A percentile compares a stretch with the other conserved stretches of the same genome.
phyloP scores from a whole-genome alignment of 2,113 vertebrate species.

The Campylomormyrus numenius region DNA sequence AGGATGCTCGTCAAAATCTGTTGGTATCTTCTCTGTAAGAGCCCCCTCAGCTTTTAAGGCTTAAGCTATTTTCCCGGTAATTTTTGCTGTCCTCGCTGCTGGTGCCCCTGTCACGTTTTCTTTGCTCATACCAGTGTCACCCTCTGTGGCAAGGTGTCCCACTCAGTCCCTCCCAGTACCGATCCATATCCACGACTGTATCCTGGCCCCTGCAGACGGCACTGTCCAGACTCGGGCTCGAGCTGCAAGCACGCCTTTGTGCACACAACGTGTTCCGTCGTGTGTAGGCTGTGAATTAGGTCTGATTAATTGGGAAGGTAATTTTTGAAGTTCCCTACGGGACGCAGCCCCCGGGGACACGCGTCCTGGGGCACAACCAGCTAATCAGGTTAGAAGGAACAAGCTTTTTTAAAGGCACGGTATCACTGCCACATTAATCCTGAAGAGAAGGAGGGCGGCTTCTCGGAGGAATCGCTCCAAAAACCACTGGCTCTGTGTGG shows the following conservation, averaged over 20 bases:
- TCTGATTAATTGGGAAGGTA: conserved; percentile 14
- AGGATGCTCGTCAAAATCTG: neutral
- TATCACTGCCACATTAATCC: neutral
- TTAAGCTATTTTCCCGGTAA: neutral
- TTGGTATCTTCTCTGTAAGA: neutral
- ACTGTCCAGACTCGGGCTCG: neutral
- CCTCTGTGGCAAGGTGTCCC: neutral
- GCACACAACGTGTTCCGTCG: neutral
- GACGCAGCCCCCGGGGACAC: neutral
- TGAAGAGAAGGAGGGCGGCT: neutral
- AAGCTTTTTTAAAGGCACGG: neutral
- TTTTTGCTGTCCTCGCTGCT: neutral
- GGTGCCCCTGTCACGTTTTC: neutral
- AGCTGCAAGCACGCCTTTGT: neutral
- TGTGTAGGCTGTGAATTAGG: conserved; percentile 3
- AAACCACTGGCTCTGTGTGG: neutral
- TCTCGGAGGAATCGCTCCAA: neutral
- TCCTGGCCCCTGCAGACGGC: too few species aligned
- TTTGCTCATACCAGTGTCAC: neutral
- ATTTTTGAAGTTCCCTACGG: neutral
- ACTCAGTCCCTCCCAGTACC: neutral
- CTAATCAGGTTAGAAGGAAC: conserved; percentile 16
- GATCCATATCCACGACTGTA: neutral
- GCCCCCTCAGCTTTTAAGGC: neutral
- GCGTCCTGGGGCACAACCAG: neutral